Evolutionary conservation across 2,888 invertebrate species (phyloP).

Genomic region (Agonopterix arenella): DNA sequence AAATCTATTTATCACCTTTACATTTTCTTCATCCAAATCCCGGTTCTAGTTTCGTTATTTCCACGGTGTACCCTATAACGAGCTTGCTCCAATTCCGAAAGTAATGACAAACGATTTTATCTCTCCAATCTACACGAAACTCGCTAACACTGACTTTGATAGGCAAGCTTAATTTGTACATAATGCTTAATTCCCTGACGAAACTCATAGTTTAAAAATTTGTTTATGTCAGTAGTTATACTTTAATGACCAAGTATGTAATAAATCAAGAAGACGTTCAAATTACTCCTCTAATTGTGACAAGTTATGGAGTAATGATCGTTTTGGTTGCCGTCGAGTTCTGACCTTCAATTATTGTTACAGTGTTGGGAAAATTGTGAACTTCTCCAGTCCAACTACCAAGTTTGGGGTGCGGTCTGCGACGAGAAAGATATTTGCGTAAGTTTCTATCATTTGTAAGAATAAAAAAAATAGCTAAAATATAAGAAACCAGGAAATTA

Average conservation of each 20-base stretch:
- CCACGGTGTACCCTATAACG: slow-evolving; percentile 17
- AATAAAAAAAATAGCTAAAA: too few species aligned
- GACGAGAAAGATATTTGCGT: slow-evolving; percentile 84
- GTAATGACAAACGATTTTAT: slow-evolving; percentile 43
- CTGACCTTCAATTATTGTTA: slow-evolving; percentile 57
- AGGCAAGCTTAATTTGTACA: slow-evolving; percentile 28
- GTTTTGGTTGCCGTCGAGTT: slow-evolving; percentile 6
- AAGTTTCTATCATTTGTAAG: slow-evolving; percentile 57
- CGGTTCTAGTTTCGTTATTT: slow-evolving; percentile 26
- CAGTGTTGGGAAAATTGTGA: slow-evolving; percentile 89
- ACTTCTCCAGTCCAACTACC: slow-evolving; percentile 83
- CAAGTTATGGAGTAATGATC: slow-evolving; percentile 15
- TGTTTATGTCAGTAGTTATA: slow-evolving; percentile 33
- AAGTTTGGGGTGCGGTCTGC: slow-evolving; percentile 84
- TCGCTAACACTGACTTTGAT: slow-evolving; percentile 38
- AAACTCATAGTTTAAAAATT: slow-evolving; percentile 33
- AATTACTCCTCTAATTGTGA: slow-evolving; percentile 37
- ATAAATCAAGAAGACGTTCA: slow-evolving; percentile 36
- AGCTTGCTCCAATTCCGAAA: slow-evolving; percentile 31
- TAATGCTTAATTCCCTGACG: slow-evolving; percentile 18
- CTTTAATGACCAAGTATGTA: slow-evolving; percentile 33
- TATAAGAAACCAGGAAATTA: too few species aligned
- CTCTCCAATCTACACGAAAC: slow-evolving; percentile 22
- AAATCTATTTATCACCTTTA: too few species aligned
- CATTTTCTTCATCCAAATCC: too few species aligned